These are phyloP conservation scores for Auanema freiburgensis DNA, from an alignment of 2,888 invertebrate species.

Conservation along the genomic window DNA sequence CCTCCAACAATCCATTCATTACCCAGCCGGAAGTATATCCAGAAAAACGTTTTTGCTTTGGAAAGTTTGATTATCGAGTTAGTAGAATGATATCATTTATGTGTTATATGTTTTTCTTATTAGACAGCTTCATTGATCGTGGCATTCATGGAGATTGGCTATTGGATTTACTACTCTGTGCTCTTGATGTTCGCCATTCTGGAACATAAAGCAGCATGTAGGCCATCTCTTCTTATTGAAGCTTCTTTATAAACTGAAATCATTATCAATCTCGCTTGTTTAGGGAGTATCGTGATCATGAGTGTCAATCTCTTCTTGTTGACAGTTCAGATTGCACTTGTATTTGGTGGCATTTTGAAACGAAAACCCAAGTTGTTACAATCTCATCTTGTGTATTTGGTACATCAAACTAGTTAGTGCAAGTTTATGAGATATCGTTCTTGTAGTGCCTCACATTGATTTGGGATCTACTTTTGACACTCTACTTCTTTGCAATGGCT, in stretches of 20 bases:
- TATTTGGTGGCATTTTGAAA: conserved; percentile 30
- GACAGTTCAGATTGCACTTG: conserved; percentile 32
- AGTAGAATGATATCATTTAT: no score
- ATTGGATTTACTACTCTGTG: conserved; percentile 39
- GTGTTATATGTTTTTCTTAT: no score
- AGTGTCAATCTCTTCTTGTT: conserved; percentile 37
- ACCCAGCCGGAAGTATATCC: no score
- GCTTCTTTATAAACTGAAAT: neutral
- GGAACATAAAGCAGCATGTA: conserved; percentile 38
- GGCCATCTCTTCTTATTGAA: conserved; percentile 8
- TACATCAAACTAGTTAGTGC: neutral
- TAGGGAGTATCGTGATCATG: conserved; percentile 40
- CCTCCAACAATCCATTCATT: no score
- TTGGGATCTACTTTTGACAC: conserved; percentile 28
- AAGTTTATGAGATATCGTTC: neutral
- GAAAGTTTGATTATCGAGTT: no score
- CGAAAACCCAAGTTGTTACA: conserved; percentile 32
- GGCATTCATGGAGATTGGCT: conserved; percentile 33
- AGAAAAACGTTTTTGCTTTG: no score
- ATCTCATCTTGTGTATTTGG: conserved; percentile 35
- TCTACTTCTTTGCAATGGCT: conserved; percentile 31
- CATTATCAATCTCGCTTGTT: conserved; percentile 1
- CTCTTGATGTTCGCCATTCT: conserved; percentile 35
- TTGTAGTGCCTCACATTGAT: conserved; percentile 38
- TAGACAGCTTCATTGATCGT: conserved; percentile 34